A percentile compares a stretch with the other conserved stretches of the same genome.
Conservation (phyloP, 2,888 invertebrate species). For the Apodemia mormo region DNA sequence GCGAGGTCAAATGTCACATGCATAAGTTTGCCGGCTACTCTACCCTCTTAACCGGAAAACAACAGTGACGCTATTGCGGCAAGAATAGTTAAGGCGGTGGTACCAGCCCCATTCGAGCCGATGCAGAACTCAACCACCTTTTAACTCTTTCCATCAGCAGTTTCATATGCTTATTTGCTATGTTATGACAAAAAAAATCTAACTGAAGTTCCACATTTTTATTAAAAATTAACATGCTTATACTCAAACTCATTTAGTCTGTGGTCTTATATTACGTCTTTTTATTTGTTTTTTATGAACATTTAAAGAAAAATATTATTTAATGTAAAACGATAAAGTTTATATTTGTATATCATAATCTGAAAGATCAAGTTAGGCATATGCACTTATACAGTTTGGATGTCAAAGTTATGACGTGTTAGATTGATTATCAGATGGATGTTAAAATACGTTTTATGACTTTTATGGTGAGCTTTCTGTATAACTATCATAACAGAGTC, state of each 20-base stretch:
- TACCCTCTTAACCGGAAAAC: no score
- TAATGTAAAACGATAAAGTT: constrained; percentile 41
- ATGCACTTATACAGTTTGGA: constrained; percentile 57
- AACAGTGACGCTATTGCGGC: no score
- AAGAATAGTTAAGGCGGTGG: no score
- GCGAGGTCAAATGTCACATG: no score
- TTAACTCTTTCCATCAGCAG: no score
- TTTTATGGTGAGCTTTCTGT: constrained; percentile 74
- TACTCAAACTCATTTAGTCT: constrained; percentile 75
- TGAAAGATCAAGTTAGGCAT: constrained; percentile 58
- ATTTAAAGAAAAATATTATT: constrained; percentile 38
- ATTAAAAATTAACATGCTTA: constrained; percentile 79
- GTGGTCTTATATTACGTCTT: constrained; percentile 56
- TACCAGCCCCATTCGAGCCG: no score
- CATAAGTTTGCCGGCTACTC: no score
- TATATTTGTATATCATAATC: constrained; percentile 39
- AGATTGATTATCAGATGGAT: constrained; percentile 83
- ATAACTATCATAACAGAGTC: constrained; percentile 68
- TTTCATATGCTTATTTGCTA: no score
- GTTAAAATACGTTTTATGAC: constrained; percentile 81
- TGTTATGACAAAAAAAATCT: no score
- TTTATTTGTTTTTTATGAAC: constrained; percentile 51
- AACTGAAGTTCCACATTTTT: constrained; percentile 59
- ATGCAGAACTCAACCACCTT: no score
- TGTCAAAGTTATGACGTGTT: constrained; percentile 83